Base-by-base conservation (phyloP, 2,888 invertebrate species). In the Cheilosia vulpina region DNA sequence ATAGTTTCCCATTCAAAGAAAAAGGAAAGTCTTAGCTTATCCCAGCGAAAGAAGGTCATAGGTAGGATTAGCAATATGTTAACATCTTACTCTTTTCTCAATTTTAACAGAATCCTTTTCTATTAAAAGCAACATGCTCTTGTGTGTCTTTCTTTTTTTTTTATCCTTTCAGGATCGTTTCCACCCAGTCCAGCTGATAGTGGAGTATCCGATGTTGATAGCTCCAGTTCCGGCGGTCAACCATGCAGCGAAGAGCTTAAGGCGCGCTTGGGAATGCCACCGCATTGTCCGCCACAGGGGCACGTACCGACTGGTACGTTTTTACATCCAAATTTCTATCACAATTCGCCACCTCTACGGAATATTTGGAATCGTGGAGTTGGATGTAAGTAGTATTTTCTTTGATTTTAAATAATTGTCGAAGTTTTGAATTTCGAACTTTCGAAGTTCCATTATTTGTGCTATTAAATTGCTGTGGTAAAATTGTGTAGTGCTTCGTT, bases 101-200 rank as follows among this genome's bases (percentile, higher is more conserved):
- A 58, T 47, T 58, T 55, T 31, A 71, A 78, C 72, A 65, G 82
- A 82, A 82, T 82, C 77, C 78, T 78, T 82, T 85, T 80, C 71
- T 78, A 69, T 66, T 77, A 66, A 69, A 78, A 76, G 63, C 78
- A 73, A 69, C 69, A 85, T 45, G 17, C 17, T 60, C 47, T 66
- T 72, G 43, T 72, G 43, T 81, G 55, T 87, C 13, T 62, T 62
- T 68, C 71, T 52, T 55, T 62, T 66, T 66, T 19, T 73, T 57
- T 68, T 82, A 52, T 89, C 87, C 88, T 90, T 90, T 1, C 93
- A 97, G 98, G 98, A 92, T 98, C 98, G 89, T 95, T 98, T 91
- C 98, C 98, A 87, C 98, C 98, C 71, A 98, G 98, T 92, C 98
- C 98, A 87, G 98, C 98, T 69, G 98, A 99, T 94, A 98, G 98